These are phyloP conservation scores for Antrozous pallidus DNA, from an alignment of 2,797 vertebrate genomes.

Conservation along the genomic window DNA sequence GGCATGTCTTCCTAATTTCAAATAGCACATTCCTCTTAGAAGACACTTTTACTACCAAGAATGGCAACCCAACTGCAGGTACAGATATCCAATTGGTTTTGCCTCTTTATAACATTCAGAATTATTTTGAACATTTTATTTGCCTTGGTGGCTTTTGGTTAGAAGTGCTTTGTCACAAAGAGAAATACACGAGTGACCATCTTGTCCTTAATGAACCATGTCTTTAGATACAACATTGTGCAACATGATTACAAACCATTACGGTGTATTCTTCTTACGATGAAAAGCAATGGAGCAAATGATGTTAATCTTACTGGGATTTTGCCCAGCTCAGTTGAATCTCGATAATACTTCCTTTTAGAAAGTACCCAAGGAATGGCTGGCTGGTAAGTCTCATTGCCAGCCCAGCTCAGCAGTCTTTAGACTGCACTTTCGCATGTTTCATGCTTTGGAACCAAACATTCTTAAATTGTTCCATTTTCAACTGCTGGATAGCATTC, in stretches of 20 bases:
- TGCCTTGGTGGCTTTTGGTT: slow-evolving; percentile 26
- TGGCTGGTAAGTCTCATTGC: slow-evolving; percentile 30
- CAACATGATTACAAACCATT: slow-evolving; percentile 35
- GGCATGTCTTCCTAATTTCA: background rate
- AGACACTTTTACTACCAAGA: slow-evolving; percentile 33
- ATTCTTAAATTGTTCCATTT: slow-evolving; percentile 62
- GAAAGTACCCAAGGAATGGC: slow-evolving; percentile 17
- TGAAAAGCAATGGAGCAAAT: slow-evolving; percentile 45
- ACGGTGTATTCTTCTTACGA: background rate
- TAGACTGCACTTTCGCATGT: slow-evolving; percentile 60
- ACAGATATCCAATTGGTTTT: slow-evolving; percentile 18
- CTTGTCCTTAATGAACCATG: slow-evolving; percentile 37
- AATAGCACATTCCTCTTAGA: slow-evolving; percentile 14
- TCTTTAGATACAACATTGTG: slow-evolving; percentile 43
- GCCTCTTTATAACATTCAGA: slow-evolving; percentile 31
- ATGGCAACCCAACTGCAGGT: background rate
- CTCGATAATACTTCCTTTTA: slow-evolving; percentile 39
- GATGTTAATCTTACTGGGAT: slow-evolving; percentile 38
- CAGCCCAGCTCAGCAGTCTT: background rate
- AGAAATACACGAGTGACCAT: slow-evolving; percentile 24
- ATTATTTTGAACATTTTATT: slow-evolving; percentile 26
- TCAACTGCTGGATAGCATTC: slow-evolving; percentile 65
- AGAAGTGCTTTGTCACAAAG: slow-evolving; percentile 17
- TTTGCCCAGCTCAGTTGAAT: slow-evolving; percentile 34
- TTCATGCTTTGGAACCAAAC: slow-evolving; percentile 60